A percentile compares a stretch with the other conserved stretches of the same genome.
phyloP scores from a whole-genome alignment of 2,797 vertebrate species.

The Sebastes melanostomus region DNA sequence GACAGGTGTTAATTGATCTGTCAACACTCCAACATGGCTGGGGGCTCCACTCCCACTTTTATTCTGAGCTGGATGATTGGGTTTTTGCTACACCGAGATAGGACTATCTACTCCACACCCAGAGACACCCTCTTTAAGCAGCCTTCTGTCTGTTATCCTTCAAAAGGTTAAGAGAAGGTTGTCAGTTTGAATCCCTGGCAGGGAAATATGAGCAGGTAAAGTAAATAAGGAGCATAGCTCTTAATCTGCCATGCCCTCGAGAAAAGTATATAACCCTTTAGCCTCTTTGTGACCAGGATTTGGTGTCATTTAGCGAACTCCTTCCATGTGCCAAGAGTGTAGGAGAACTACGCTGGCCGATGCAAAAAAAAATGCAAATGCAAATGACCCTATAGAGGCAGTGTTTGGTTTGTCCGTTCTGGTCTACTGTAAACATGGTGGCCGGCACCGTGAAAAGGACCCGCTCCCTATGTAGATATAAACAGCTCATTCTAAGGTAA shows the following conservation, averaged over 20 bases:
- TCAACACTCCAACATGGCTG: slow-evolving; percentile 13
- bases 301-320: too few species aligned
- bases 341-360: accelerated
- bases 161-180: not conserved
- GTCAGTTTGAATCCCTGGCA: not conserved
- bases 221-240: not conserved
- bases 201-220: not conserved
- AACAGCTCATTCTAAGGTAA: too few species aligned
- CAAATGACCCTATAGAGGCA: too few species aligned
- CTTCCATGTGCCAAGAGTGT: too few species aligned
- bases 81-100: not conserved
- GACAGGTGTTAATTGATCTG: slow-evolving; percentile 68
- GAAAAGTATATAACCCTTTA: not conserved
- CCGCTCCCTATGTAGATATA: too few species aligned
- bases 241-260: not conserved
- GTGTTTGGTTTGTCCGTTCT: too few species aligned
- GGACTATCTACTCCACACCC: not conserved
- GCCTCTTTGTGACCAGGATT: not conserved
- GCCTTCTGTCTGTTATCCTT: not conserved
- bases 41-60: slow-evolving; percentile 4
- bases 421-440: too few species aligned
- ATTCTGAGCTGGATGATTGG: not conserved
- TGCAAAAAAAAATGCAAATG: too few species aligned
- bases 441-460: too few species aligned
- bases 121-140: not conserved